Percentiles rank a stretch among this genome's conserved stretches.
phyloP scores from a whole-genome alignment of 2,888 invertebrate genomes.

The Leucozona laternaria region DNA sequence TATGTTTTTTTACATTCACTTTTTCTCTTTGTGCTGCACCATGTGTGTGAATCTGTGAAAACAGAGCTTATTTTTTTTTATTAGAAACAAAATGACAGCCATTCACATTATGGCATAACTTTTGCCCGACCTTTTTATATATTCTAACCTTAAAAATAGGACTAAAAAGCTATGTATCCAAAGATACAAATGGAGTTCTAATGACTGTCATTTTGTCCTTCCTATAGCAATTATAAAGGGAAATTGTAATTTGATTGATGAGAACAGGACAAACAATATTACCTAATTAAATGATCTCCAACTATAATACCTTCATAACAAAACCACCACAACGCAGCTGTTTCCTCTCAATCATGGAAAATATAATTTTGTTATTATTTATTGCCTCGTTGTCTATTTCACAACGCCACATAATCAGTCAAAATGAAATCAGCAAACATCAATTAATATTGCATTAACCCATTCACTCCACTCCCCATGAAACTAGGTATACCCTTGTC shows the following conservation, averaged over 20 bases:
- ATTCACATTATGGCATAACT: too few relatives aligned
- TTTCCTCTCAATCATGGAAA: not conserved
- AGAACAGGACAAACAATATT: slow-evolving; percentile 2
- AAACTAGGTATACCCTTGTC: too few relatives aligned
- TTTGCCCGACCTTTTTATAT: too few relatives aligned
- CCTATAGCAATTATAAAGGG: not conserved
- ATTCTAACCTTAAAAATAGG: too few relatives aligned
- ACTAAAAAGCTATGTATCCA: too few relatives aligned
- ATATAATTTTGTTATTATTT: slow-evolving; percentile 57
- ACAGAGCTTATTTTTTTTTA: too few relatives aligned
- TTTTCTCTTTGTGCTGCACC: too few relatives aligned
- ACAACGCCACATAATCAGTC: slow-evolving; percentile 58
- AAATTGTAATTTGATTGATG: not conserved
- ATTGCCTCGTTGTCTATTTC: slow-evolving; percentile 48
- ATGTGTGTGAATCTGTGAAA: too few relatives aligned
- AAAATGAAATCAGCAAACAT: slow-evolving; percentile 72
- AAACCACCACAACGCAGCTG: slow-evolving; percentile 6
- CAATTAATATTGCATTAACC: slow-evolving; percentile 72
- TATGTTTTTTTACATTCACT: too few relatives aligned
- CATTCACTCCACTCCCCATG: slow-evolving; percentile 48
- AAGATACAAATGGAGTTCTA: too few relatives aligned
- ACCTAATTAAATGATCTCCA: not conserved
- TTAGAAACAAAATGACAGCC: too few relatives aligned
- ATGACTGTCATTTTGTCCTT: too few relatives aligned
- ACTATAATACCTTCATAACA: not conserved